These are phyloP conservation scores for Tachypleus tridentatus DNA, from an alignment of 1,140 invertebrate genomes.

Conservation along the genomic window DNA sequence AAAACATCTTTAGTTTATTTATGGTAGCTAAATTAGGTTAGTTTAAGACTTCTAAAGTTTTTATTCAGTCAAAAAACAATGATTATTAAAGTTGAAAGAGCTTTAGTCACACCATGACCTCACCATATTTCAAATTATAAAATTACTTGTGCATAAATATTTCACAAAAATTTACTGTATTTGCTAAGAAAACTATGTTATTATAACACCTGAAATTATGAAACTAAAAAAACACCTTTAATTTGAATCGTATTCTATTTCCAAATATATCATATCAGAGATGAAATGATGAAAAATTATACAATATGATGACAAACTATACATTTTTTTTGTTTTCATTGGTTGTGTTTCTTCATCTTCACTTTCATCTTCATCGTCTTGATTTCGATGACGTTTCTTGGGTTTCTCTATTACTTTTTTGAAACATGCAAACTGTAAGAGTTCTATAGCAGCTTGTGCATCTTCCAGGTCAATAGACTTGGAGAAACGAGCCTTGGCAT, in stretches of 20 bases:
- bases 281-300: conserved; percentile 9
- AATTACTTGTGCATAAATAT: too few species aligned
- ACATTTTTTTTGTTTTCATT: conserved; percentile 8
- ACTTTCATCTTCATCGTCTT: conserved; percentile 28
- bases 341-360: conserved; percentile 21
- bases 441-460: conserved; percentile 80
- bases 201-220: not conserved
- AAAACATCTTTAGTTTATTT: too few species aligned
- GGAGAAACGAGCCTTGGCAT: conserved; percentile 87
- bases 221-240: conserved; percentile 3
- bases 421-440: conserved; percentile 96
- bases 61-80: too few species aligned
- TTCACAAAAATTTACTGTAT: too few species aligned
- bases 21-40: too few species aligned
- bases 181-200: too few species aligned
- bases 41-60: too few species aligned
- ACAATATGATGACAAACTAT: not conserved
- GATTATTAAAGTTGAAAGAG: too few species aligned
- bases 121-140: too few species aligned
- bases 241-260: conserved; percentile 11
- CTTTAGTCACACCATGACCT: too few species aligned
- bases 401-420: conserved; percentile 76
- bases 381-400: conserved; percentile 45
- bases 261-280: not conserved
- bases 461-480: conserved; percentile 68